Evolutionary conservation across 2,113 vertebrate species (phyloP), one percentile per base, ranked within the genome.

Genomic region (Oxygymnocypris stewartii): DNA sequence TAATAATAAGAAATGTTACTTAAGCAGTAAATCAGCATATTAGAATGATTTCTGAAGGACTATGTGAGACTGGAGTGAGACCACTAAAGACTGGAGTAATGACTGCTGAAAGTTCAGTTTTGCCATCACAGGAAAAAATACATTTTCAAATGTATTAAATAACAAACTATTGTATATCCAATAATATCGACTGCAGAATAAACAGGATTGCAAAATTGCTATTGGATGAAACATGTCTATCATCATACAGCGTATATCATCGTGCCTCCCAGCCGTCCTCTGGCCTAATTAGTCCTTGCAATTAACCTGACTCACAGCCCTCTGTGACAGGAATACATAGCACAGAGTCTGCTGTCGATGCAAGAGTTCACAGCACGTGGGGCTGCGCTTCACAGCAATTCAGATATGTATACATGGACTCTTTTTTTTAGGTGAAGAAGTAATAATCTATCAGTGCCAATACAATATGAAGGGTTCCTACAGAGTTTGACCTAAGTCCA

Each of bases 231-330:
- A 65, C 10, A 61, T n/a, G 11, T 12, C n/a, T 65, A 13, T 65
- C 61, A 65, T 25, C 71, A 42, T n/a, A 74, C 71, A 74, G 40
- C 71, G n/a, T 23, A 44, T 74, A n/a, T 23, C 71, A 74, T 44
- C 71, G 44, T 42, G 23, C 37, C 35, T 73, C 18, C 69, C 18
- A 23, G 35, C 31, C 8, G 2, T 23, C 69, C 90, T 91, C 87
- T 90, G 89, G 90, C 91, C 90, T 91, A 93, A 93, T 92, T 90
- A 91, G 89, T 90, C 87, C 10, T 59, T 88, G 88, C 89, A 92
- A 91, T 92, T 92, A 93, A 93, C 90, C 92, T 87, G 86, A 79
- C 77, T 87, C 76, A 84, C 88, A 91, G 69, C 1, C 16, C 88
- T 84, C 88, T 84, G 83, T 73, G 80, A 78, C 83, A 88, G 40